A percentile compares a stretch with the other conserved stretches of the same genome.
These are phyloP conservation scores for Leucophora obtusa DNA, from an alignment of 2,888 invertebrate genomes.

Conservation along the genomic window DNA sequence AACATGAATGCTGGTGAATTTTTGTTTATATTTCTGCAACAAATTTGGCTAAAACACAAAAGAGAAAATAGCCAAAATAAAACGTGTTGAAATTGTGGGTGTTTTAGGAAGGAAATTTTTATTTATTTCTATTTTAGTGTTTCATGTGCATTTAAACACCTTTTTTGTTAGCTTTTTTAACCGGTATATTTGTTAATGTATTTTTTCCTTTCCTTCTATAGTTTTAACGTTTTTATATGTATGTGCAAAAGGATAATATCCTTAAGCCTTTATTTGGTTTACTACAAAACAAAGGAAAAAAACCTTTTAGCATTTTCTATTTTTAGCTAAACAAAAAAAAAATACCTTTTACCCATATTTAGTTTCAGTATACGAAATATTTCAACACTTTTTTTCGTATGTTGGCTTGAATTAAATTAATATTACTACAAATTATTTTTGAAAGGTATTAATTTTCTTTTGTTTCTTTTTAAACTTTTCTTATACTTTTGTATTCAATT, in stretches of 20 bases:
- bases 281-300: not conserved
- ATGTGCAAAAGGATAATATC: slow-evolving; percentile 4
- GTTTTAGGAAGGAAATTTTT: slow-evolving; percentile 30
- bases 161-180: not conserved
- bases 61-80: not conserved
- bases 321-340: not conserved
- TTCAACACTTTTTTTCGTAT: slow-evolving; percentile 25
- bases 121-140: slow-evolving; percentile 3
- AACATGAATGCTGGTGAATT: slow-evolving; percentile 5
- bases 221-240: not conserved
- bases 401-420: slow-evolving; percentile 35
- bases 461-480: not conserved
- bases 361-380: slow-evolving; percentile 17
- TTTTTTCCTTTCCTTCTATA: not conserved
- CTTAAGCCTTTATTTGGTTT: slow-evolving; percentile 10
- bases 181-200: slow-evolving; percentile 28
- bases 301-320: slow-evolving; percentile 11
- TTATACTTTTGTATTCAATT: slow-evolving; percentile 4
- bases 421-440: slow-evolving; percentile 47
- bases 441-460: slow-evolving; percentile 46
- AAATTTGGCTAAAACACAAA: not conserved
- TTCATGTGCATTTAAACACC: not conserved
- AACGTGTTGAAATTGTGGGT: slow-evolving; percentile 49
- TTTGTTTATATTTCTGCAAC: not conserved
- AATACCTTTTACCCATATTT: not conserved